Evolutionary conservation across 2,797 vertebrate genomes (phyloP).

Genomic region (Tiaroga cobitis): DNA sequence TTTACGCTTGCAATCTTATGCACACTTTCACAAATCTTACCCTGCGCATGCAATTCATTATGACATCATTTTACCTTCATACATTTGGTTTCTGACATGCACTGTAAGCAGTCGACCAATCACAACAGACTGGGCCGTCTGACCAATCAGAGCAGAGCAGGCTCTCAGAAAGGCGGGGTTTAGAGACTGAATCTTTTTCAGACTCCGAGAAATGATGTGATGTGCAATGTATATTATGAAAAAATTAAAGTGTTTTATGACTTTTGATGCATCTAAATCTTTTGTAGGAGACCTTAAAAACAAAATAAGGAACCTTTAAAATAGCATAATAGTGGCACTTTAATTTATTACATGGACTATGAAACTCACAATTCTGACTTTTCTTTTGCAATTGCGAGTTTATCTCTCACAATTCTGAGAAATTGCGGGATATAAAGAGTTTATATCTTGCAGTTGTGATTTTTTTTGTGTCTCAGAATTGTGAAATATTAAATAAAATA

Average conservation of each 20-base stretch:
- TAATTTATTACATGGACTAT: background rate
- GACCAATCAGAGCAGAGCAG: background rate
- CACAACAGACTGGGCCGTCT: background rate
- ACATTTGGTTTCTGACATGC: background rate
- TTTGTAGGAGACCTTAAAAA: background rate
- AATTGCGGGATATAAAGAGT: background rate
- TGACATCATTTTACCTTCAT: too few relatives aligned
- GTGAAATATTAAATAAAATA: background rate
- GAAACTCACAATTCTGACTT: background rate
- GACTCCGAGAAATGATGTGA: background rate
- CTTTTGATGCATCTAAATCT: background rate
- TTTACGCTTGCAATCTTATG: too few relatives aligned
- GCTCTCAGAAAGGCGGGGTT: background rate
- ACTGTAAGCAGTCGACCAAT: background rate
- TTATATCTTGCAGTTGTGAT: background rate
- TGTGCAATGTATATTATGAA: background rate
- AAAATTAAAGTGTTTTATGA: background rate
- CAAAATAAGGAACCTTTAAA: background rate
- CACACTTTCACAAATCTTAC: too few relatives aligned
- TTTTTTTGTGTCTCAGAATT: background rate
- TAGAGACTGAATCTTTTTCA: background rate
- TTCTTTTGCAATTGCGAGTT: too few relatives aligned
- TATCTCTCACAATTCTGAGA: too few relatives aligned
- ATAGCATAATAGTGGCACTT: background rate
- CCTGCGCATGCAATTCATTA: too few relatives aligned